Evolutionary conservation across 2,888 invertebrate genomes (phyloP).

Genomic region (Thecophora atra): DNA sequence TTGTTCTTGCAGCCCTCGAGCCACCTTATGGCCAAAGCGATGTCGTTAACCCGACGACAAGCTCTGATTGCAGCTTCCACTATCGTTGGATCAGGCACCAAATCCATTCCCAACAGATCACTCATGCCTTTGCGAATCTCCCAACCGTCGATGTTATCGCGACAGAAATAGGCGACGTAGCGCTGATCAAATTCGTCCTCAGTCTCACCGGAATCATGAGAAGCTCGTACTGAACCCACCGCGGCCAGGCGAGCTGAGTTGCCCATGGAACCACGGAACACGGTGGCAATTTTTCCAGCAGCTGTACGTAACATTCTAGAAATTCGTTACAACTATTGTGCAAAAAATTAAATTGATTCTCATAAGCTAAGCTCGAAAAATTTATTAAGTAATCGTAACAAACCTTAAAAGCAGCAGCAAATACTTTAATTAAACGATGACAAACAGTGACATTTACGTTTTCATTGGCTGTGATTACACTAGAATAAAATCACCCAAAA

Average conservation of each 20-base stretch:
- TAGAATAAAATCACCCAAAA: no score
- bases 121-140: constrained; percentile 92
- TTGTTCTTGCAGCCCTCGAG: constrained; percentile 92
- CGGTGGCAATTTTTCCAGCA: constrained; percentile 65
- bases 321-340: not conserved
- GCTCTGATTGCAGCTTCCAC: constrained; percentile 88
- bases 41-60: constrained; percentile 93
- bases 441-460: constrained; percentile 10
- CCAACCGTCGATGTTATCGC: constrained; percentile 92
- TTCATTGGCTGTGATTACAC: no score
- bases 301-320: constrained; percentile 68
- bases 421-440: constrained; percentile 32
- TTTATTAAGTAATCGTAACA: constrained; percentile 48
- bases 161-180: constrained; percentile 86
- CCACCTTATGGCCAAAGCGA: constrained; percentile 90
- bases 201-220: constrained; percentile 73
- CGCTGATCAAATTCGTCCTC: constrained; percentile 87
- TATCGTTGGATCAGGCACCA: constrained; percentile 91
- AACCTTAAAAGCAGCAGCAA: constrained; percentile 35
- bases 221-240: constrained; percentile 57
- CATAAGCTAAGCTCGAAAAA: constrained; percentile 25
- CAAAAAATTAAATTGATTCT: constrained; percentile 28
- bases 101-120: constrained; percentile 87
- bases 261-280: constrained; percentile 60
- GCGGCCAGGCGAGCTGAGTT: constrained; percentile 54